Conservation (phyloP, 2,888 invertebrate genomes). For the Epirrhoe alternata region DNA sequence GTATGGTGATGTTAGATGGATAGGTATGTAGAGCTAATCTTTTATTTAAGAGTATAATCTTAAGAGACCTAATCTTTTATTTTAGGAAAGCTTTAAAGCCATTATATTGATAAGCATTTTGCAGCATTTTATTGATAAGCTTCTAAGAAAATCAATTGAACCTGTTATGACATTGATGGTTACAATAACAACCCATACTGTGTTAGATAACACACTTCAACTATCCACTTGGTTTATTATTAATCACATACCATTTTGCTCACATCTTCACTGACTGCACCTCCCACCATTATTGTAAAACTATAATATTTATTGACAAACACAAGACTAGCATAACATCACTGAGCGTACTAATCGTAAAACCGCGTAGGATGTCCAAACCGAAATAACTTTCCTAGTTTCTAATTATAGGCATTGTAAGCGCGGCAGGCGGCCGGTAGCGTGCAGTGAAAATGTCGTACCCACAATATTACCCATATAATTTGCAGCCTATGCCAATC, state of each 20-base stretch:
- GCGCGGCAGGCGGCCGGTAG: slow-evolving; percentile 55
- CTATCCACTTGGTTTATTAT: neutral
- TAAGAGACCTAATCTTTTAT: too few species aligned
- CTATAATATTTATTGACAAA: slow-evolving; percentile 34
- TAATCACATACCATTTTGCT: slow-evolving; percentile 39
- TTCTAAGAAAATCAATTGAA: slow-evolving; percentile 3
- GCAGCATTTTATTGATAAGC: neutral
- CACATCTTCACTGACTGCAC: slow-evolving; percentile 24
- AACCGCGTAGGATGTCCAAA: slow-evolving; percentile 56
- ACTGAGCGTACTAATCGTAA: slow-evolving; percentile 38
- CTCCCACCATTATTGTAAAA: slow-evolving; percentile 41
- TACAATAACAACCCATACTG: neutral
- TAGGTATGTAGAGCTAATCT: slow-evolving; percentile 29
- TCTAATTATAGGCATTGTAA: slow-evolving; percentile 73
- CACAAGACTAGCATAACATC: slow-evolving; percentile 32
- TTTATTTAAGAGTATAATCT: neutral
- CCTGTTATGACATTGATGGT: slow-evolving; percentile 24
- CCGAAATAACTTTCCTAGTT: slow-evolving; percentile 75
- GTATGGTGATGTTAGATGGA: slow-evolving; percentile 38
- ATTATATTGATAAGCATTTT: too few species aligned
- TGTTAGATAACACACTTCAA: slow-evolving; percentile 23
- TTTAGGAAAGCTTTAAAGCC: neutral
- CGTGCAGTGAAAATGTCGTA: slow-evolving; percentile 60
- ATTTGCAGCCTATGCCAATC: slow-evolving; percentile 67
- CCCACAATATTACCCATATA: slow-evolving; percentile 51